Evolutionary conservation across 2,113 vertebrate genomes (phyloP), one percentile per base, ranked within the genome.

Genomic region (Sander vitreus): DNA sequence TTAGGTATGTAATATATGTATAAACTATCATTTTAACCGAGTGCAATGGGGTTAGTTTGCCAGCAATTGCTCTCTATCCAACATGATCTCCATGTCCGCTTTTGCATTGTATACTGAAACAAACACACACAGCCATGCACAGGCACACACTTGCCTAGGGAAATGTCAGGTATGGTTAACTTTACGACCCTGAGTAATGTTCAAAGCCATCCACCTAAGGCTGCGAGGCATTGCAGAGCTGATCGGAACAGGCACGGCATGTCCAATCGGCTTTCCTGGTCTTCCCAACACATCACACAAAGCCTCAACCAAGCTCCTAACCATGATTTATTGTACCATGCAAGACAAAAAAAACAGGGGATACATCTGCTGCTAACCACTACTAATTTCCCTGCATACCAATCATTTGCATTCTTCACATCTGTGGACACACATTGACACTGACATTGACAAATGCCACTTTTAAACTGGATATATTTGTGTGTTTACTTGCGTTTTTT

Each of bases 121-220:
- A 74, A 55, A 83, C 50, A 67, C 55, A 59, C 18, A 43, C 36
- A 39, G n/a, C 8, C 63, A 69, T 43, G 60, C 48, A 39, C 54
- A 66, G 51, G n/a, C 73, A n/a, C 69, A 60, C 27, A 19, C 53
- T 87, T 48, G 89, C 91, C 87, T 48, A 50, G 33, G 87, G 86
- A 92, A 89, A 92, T 70, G 88, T 92, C 93, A 93, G 81, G 83
- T 93, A 23, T 66, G 69, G 88, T 93, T 91, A 92, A 83, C 84
- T 88, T 87, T 88, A 84, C 78, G 79, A 91, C 81, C 74, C 80
- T 90, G 79, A 89, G 79, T 78, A 85, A 84, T 76, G 88, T 90
- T 90, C 78, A 90, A 73, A 91, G 76, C 71, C 83, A 47, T 89
- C 86, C 74, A 78, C 84, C 74, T 78, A n/a, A 53, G 76, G 78